These are phyloP conservation scores for Oenanthe oenanthe DNA, from an alignment of 2,113 vertebrate genomes.

Conservation along the genomic window DNA sequence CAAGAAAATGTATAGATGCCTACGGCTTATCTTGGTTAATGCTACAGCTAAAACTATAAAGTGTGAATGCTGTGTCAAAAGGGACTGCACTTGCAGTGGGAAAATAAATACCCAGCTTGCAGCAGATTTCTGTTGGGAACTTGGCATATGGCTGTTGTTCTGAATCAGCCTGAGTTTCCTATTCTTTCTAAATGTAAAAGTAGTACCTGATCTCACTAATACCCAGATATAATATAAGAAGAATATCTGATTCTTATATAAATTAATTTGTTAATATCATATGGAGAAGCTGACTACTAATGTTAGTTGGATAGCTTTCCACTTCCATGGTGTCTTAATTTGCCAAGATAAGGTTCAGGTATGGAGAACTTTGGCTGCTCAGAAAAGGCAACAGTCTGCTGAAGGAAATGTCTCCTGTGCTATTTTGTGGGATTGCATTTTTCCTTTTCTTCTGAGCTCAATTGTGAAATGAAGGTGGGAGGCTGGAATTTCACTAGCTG, in stretches of 20 bases:
- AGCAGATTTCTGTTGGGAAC: neutral
- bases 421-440: neutral
- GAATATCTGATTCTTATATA: neutral
- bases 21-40: neutral
- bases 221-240: neutral
- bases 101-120: neutral
- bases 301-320: neutral
- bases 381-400: neutral
- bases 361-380: neutral
- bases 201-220: neutral
- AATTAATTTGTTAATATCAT: neutral
- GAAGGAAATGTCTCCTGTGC: neutral
- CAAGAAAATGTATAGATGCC: neutral
- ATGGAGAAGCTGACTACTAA: neutral
- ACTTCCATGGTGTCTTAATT: neutral
- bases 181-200: neutral
- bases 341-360: neutral
- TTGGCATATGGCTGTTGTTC: neutral
- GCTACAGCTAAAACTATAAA: neutral
- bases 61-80: neutral
- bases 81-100: neutral
- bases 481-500: conserved; percentile 2
- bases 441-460: neutral
- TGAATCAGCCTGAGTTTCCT: conserved; percentile 10
- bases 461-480: neutral